Percentiles rank a stretch among this genome's conserved stretches.
Evolutionary conservation across 2,888 invertebrate species (phyloP).

Genomic region (Limnephilus auricula): DNA sequence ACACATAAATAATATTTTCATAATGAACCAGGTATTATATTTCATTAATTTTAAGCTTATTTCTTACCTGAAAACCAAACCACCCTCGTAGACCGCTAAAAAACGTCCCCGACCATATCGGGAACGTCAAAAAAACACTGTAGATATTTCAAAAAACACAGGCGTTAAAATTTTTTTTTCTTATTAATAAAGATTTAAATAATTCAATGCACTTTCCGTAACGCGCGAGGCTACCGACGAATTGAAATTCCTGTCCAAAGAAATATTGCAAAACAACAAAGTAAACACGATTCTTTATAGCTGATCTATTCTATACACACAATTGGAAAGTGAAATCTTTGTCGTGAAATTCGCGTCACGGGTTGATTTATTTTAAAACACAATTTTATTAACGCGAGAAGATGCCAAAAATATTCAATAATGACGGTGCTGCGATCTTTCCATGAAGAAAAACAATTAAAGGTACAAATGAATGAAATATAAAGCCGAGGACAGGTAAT

Average conservation of each 20-base stretch:
- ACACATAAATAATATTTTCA: slow-evolving; percentile 23
- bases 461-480: slow-evolving; percentile 26
- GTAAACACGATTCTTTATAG: slow-evolving; percentile 32
- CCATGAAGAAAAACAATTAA: neutral
- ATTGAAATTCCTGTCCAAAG: slow-evolving; percentile 30
- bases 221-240: slow-evolving; percentile 26
- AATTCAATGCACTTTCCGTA: slow-evolving; percentile 31
- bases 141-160: slow-evolving; percentile 37
- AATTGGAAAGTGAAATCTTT: slow-evolving; percentile 48
- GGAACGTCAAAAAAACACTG: slow-evolving; percentile 57
- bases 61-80: slow-evolving; percentile 62
- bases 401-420: slow-evolving; percentile 25
- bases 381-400: slow-evolving; percentile 10
- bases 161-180: slow-evolving; percentile 22
- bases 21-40: neutral
- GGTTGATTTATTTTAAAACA: slow-evolving; percentile 32
- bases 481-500: slow-evolving; percentile 47
- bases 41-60: neutral
- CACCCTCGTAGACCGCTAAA: slow-evolving; percentile 61
- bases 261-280: slow-evolving; percentile 39
- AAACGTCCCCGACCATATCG: slow-evolving; percentile 65
- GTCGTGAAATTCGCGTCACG: slow-evolving; percentile 42
- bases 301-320: slow-evolving; percentile 37
- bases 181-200: neutral
- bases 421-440: slow-evolving; percentile 17